phyloP scores from a whole-genome alignment of 2,888 invertebrate genomes.

The Drosophila barbarae region DNA sequence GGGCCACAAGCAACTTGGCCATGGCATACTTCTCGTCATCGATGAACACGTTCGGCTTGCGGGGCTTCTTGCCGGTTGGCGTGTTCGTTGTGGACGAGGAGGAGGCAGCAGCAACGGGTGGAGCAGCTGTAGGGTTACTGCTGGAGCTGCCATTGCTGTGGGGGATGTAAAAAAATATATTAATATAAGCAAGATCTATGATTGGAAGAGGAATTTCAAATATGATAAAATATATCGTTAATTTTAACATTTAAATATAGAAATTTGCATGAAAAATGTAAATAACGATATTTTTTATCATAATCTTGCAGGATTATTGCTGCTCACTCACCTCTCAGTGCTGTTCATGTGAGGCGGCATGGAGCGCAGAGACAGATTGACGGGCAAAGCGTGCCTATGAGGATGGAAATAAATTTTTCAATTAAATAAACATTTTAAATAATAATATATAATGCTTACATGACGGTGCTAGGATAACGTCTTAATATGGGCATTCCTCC shows the following conservation, averaged over 20 bases:
- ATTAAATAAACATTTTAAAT: not conserved
- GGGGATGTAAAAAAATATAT: not conserved
- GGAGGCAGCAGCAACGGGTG: slow-evolving; percentile 8
- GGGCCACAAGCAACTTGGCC: slow-evolving; percentile 78
- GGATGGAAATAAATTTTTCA: not conserved
- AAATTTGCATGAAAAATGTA: not conserved
- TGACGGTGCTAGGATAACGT: slow-evolving; percentile 66
- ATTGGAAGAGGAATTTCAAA: not conserved
- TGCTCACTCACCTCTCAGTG: slow-evolving; percentile 66
- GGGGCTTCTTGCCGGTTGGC: slow-evolving; percentile 73
- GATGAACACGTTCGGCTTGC: slow-evolving; percentile 79
- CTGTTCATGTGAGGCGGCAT: slow-evolving; percentile 66
- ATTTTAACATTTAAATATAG: not conserved
- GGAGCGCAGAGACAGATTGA: slow-evolving; percentile 77
- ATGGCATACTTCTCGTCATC: slow-evolving; percentile 79
- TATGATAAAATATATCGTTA: not conserved
- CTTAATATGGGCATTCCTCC: slow-evolving; percentile 62
- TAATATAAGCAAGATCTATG: not conserved
- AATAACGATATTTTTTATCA: not conserved
- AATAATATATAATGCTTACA: slow-evolving; percentile 47
- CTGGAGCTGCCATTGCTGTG: slow-evolving; percentile 63
- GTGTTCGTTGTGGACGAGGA: slow-evolving; percentile 17
- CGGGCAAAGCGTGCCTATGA: slow-evolving; percentile 74
- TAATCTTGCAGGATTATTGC: not conserved
- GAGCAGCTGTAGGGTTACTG: slow-evolving; percentile 45